Conservation (phyloP, 1,140 invertebrate species). For the Listronotus bonariensis region DNA sequence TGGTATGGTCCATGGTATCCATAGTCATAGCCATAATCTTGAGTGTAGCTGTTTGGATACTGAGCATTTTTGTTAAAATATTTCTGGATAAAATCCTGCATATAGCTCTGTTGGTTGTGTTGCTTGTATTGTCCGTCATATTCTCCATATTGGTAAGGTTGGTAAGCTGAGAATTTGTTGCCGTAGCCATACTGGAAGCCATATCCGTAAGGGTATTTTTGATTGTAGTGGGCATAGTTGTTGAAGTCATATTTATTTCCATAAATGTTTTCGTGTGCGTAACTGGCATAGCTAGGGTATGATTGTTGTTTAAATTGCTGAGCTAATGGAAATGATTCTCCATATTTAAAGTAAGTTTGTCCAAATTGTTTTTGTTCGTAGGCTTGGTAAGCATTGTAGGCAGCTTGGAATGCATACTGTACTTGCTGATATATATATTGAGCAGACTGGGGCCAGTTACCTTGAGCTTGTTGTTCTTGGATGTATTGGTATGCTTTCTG, state of each 20-base stretch:
- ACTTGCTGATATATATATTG: background rate
- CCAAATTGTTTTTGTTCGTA: background rate
- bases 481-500: conserved; percentile 16
- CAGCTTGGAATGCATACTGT: background rate
- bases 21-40: background rate
- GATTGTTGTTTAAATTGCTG: background rate
- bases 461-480: background rate
- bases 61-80: background rate
- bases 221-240: conserved; percentile 1
- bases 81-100: background rate
- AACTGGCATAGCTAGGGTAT: too few species aligned
- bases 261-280: background rate
- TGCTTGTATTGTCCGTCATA: background rate
- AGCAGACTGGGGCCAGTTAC: conserved; percentile 1
- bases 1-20: background rate
- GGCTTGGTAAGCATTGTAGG: conserved; percentile 4
- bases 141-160: background rate
- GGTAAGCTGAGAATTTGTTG: background rate
- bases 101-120: background rate
- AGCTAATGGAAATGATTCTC: background rate
- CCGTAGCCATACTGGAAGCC: background rate
- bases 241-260: conserved; percentile 6
- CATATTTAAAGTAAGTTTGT: background rate
- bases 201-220: background rate
- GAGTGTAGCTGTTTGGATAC: too few species aligned